Evolutionary conservation across 2,888 invertebrate genomes (phyloP).

Genomic region (Pristionchus mayeri): DNA sequence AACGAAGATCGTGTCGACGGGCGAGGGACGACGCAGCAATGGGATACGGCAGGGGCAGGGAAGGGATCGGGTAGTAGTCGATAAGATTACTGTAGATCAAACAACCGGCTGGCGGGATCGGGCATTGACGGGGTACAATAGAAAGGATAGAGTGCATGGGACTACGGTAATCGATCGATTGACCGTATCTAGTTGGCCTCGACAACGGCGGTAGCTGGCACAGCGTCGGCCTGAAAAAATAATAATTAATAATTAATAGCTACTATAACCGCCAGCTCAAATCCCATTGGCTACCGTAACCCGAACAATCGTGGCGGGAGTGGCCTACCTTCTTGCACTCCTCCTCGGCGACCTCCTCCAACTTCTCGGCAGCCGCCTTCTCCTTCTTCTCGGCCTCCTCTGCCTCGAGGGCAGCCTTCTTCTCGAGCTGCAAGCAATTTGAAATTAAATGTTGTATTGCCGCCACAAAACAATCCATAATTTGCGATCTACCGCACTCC

Average conservation of each 20-base stretch:
- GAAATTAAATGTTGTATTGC: neutral
- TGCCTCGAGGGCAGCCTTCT: conserved; percentile 52
- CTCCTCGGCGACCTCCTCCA: conserved; percentile 49
- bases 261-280: neutral
- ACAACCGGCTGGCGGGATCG: conserved; percentile 45
- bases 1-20: neutral
- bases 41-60: neutral
- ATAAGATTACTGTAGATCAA: conserved; percentile 24
- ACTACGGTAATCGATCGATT: conserved; percentile 24
- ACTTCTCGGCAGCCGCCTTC: conserved; percentile 46
- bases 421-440: conserved; percentile 50
- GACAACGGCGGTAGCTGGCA: conserved; percentile 47
- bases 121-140: neutral
- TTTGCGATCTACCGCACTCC: neutral
- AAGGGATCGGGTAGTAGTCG: neutral
- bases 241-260: neutral
- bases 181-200: conserved; percentile 49
- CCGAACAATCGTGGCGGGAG: conserved; percentile 6
- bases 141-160: neutral
- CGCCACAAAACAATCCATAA: neutral
- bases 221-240: conserved; percentile 26
- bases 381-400: conserved; percentile 49
- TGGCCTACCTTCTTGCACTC: conserved; percentile 49
- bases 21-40: neutral
- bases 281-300: conserved; percentile 2